Base-by-base conservation (phyloP, 2,888 invertebrate species). In the Melikaiella ostensackeni region DNA sequence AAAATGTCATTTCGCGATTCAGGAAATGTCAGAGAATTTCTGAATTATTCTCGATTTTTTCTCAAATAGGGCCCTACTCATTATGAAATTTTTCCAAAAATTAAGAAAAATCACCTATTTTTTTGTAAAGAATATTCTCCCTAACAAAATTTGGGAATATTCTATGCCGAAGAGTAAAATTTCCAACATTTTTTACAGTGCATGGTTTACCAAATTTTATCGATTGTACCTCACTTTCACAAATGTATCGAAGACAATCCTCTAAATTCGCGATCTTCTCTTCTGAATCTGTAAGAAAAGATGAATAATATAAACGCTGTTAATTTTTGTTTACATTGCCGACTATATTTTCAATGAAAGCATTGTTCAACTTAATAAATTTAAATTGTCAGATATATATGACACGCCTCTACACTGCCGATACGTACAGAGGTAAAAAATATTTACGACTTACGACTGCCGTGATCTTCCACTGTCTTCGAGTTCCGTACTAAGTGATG, bases 381-480 rank as follows among this genome's bases (percentile, higher is more conserved):
- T 50, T 50, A 64, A 42, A 66, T 27, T 21, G 13, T 42, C 13
- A 46, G 42, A 1, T 19, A 66, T 42, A 1, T 19, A 66, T 42
- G 42, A 27, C 27, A 66, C 27, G 66, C 66, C 66, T 66, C 42
- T 66, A 27, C 35, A 66, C 66, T 66, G 66, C 42, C 66, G 66
- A 46, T 46, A 66, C 21, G 24, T 66, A 66, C 16, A 16, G 42
- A 42, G 42, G 42, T 42, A 19, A 8, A n/a, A 2, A 50, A 50
- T 50, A 50, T n/a, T 13, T 13, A 38, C 3, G 13, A 38, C 8
- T 50, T 46, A 30, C n/a, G 11, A 70, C 50, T 70, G 50, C 50
- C 70, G 27, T 70, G 46, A 46, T 70, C 50, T 30, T 70, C 50
- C 46, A 70, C 46, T 70, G n/a, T 50, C 50, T 66, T 66, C 66